A percentile compares a stretch with the other conserved stretches of the same genome.
Evolutionary conservation across 1,140 invertebrate genomes (phyloP).

Genomic region (Heliconius congener): DNA sequence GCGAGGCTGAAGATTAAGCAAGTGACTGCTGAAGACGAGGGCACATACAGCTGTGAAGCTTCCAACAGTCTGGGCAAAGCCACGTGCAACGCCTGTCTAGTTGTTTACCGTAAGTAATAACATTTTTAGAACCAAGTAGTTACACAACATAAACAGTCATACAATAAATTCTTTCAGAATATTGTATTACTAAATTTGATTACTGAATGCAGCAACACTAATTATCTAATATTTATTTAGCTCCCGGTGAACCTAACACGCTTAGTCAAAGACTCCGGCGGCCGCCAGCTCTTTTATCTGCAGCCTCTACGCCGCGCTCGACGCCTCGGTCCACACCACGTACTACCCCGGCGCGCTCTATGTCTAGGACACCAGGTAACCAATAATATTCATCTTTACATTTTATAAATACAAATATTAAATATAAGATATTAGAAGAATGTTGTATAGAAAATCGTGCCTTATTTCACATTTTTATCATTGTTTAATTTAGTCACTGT

Average conservation of each 20-base stretch:
- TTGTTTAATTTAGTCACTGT: not conserved
- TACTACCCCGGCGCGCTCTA: conserved; percentile 85
- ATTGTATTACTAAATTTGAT: no score
- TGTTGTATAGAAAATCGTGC: not conserved
- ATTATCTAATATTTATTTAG: conserved; percentile 61
- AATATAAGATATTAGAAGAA: no score
- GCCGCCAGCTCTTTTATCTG: conserved; percentile 85
- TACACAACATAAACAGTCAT: no score
- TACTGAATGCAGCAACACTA: no score
- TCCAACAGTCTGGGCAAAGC: conserved; percentile 91
- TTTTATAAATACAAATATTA: no score
- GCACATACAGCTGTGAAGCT: conserved; percentile 93
- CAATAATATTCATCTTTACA: not conserved
- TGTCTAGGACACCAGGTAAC: conserved; percentile 81
- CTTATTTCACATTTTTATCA: not conserved
- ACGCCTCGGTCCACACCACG: conserved; percentile 88
- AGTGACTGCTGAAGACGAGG: conserved; percentile 93
- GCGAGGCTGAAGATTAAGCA: conserved; percentile 87
- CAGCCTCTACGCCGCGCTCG: conserved; percentile 74
- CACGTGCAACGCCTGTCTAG: conserved; percentile 88
- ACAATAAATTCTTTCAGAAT: no score
- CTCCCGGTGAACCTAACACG: conserved; percentile 91
- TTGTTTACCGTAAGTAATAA: conserved; percentile 87
- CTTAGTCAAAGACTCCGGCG: conserved; percentile 85
- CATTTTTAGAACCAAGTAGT: no score